A percentile compares a stretch with the other conserved stretches of the same genome.
phyloP scores from a whole-genome alignment of 2,888 invertebrate genomes.

The Baronia brevicornis region DNA sequence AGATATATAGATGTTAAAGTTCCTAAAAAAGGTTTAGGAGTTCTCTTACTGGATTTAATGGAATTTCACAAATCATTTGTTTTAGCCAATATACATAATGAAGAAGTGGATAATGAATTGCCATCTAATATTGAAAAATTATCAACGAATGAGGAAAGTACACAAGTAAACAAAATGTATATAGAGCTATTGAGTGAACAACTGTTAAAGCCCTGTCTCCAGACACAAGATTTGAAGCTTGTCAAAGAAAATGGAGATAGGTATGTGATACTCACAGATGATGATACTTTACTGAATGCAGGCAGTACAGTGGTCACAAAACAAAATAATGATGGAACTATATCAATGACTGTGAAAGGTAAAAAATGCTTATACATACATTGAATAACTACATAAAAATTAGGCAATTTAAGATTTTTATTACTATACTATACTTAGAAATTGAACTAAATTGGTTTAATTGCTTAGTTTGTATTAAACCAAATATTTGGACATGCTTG shows the following conservation, averaged over 20 bases:
- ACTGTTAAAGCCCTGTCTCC: constrained; percentile 34
- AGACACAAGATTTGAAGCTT: constrained; percentile 45
- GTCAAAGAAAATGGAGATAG: constrained; percentile 43
- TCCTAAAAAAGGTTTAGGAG: no score
- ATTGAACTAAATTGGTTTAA: no score
- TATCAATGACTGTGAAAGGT: constrained; percentile 56
- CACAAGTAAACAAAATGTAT: constrained; percentile 44
- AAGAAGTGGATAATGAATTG: constrained; percentile 4
- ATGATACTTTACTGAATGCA: constrained; percentile 28
- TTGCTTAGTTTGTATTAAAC: no score
- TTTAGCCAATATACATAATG: constrained; percentile 7
- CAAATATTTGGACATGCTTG: no score
- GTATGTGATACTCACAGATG: constrained; percentile 46
- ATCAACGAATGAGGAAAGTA: constrained; percentile 17
- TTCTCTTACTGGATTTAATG: background rate
- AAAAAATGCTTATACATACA: no score
- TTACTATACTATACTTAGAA: no score
- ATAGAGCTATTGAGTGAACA: constrained; percentile 42
- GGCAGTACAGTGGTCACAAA: constrained; percentile 46
- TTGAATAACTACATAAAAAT: no score
- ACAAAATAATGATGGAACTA: constrained; percentile 61
- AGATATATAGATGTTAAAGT: no score
- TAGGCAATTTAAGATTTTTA: no score
- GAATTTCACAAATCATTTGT: background rate
- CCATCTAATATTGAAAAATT: background rate